Conservation (phyloP, 2,797 vertebrate genomes). For the Erpetoichthys calabaricus region DNA sequence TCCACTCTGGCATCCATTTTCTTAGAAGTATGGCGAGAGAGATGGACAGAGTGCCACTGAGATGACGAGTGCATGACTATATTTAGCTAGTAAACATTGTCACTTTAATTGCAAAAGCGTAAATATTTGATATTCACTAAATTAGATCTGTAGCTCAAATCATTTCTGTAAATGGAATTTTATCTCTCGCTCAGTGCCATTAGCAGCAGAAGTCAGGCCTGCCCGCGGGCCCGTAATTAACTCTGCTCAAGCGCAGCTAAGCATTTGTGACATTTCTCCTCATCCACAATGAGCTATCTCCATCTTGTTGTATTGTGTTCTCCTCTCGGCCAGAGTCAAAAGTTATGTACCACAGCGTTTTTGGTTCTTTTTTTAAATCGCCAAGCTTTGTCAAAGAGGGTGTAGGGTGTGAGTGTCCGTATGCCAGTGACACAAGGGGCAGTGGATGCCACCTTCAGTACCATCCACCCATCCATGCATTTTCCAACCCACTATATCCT, state of each 20-base stretch:
- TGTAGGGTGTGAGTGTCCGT: too few species aligned
- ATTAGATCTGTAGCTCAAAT: constrained; percentile 84
- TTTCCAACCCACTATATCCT: too few species aligned
- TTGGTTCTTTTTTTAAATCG: constrained; percentile 39
- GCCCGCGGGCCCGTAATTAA: constrained; percentile 88
- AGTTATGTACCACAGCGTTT: constrained; percentile 42
- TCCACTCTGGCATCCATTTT: too few species aligned
- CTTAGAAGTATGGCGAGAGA: too few species aligned
- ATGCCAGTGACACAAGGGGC: too few species aligned
- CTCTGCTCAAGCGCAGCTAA: constrained; percentile 91
- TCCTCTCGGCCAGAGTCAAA: constrained; percentile 49
- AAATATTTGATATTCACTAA: constrained; percentile 89
- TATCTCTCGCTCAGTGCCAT: constrained; percentile 87
- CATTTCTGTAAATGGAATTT: constrained; percentile 83
- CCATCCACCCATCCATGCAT: too few species aligned
- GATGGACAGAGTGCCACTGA: too few species aligned
- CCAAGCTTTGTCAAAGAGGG: too few species aligned
- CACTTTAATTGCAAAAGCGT: constrained; percentile 72
- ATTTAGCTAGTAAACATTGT: constrained; percentile 38
- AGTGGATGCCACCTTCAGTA: too few species aligned
- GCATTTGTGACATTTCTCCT: constrained; percentile 95
- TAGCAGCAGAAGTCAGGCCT: constrained; percentile 68
- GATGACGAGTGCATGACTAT: too few species aligned
- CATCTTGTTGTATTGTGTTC: constrained; percentile 83
- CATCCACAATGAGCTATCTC: constrained; percentile 92